Evolutionary conservation across 2,888 invertebrate genomes (phyloP).

Genomic region (Eumacrocentrus americanus): DNA sequence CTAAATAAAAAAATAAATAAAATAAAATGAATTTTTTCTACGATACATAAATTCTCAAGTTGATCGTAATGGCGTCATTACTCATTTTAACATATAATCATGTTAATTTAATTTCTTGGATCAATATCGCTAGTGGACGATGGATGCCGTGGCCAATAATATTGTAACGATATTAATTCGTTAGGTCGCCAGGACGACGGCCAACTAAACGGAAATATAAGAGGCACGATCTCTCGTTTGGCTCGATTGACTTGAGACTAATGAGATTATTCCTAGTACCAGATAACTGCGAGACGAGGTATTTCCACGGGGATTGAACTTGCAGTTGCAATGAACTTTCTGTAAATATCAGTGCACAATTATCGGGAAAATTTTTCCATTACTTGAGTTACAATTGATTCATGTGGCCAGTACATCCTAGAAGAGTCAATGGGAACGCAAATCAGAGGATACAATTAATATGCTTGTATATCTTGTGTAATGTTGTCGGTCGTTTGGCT

Average conservation of each 20-base stretch:
- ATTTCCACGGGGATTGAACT: too few relatives aligned
- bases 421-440: too few relatives aligned
- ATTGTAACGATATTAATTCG: constrained; percentile 39
- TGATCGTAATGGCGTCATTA: background rate
- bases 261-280: constrained; percentile 31
- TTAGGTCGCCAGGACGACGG: constrained; percentile 26
- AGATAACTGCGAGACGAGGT: constrained; percentile 33
- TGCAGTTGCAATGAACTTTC: too few relatives aligned
- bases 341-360: too few relatives aligned
- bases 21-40: background rate
- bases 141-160: constrained; percentile 30
- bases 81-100: background rate
- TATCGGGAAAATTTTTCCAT: too few relatives aligned
- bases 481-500: too few relatives aligned
- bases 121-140: background rate
- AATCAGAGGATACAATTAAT: too few relatives aligned
- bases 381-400: too few relatives aligned
- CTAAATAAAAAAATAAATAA: too few relatives aligned
- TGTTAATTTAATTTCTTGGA: background rate
- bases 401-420: too few relatives aligned
- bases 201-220: constrained; percentile 4
- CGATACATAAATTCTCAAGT: background rate
- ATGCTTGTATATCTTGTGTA: too few relatives aligned
- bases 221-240: background rate
- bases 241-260: background rate